Base-by-base conservation (phyloP, 2,113 vertebrate genomes). In the human region DNA sequence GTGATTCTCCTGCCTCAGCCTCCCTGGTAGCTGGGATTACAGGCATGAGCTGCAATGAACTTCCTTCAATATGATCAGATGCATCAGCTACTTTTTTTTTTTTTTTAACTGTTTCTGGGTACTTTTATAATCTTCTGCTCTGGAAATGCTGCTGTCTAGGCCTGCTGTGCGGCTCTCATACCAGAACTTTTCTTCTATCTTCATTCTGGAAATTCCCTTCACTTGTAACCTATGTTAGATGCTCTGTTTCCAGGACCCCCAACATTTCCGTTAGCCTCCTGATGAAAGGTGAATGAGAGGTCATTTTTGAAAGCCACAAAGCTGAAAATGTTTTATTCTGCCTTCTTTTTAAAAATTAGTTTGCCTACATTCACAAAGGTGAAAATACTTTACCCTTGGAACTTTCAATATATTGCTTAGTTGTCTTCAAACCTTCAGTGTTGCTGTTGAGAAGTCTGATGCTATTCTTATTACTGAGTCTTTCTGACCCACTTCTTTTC, bases 341-440 rank as follows among this genome's bases (percentile, higher is more conserved):
- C 38, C 2, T 17, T 81, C 59, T 72, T 86, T 94, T 94, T 72
- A n/a, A 92, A 89, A 94, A 68, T 52, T 75, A 38, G 22, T 92
- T 91, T 80, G 27, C 68, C 20, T 84, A 2, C 8, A 70, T 95
- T 93, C 40, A 95, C 48, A 76, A 84, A 30, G 72, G n/a, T 75
- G 64, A 84, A 90, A 97, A 78, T 89, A 85, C 18, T 93, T 91
- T 59, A 66, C 45, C 12, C 3, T 91, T 90, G 85, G 7, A 59
- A 83, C 48, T 89, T 95, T 64, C 50, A 93, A 89, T 79, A 22
- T 32, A 55, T 64, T n/a, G 81, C 23, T 68, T 87, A 30, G 25
- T 81, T 92, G 16, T 78, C 45, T 92, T 91, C 40, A 95, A 2
- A 84, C 20, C 57, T 94, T 80, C 8, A 64, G 45, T 85, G 40